Base-by-base conservation (phyloP, 2,113 vertebrate species). In the Phylloscopus whistleri region DNA sequence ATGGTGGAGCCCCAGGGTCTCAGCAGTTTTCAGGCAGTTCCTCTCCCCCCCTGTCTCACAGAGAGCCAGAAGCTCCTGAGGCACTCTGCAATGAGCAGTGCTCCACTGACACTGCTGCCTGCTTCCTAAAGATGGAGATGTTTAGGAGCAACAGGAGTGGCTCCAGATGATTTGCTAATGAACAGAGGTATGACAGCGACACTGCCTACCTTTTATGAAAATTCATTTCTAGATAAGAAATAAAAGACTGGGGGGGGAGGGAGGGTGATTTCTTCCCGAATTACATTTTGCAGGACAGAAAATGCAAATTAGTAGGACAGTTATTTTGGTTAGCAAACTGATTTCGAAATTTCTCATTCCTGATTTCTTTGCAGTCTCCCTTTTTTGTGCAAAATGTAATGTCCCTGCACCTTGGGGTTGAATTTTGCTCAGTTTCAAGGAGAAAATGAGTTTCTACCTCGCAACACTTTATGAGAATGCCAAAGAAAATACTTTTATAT, bases 1-100 rank as follows among this genome's bases (percentile, higher is more conserved):
- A 1, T 4, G 3, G n/a, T 14, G 19, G 33, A 82, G 20, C 53
- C 23, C 48, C 82, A 11, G 0, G 0, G 9, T 17, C 83, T 33
- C 72, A 33, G 77, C 73, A 67, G 44, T 8, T 64, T 82, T 81
- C 23, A 7, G 48, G 7, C 28, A 30, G 46, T 13, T 78, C 72
- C 35, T 43, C 13, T 35, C 43, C 33, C 44, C 74, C 26, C 7
- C 6, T 21, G 39, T 13, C 46, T 41, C 41, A 27, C 0, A 0
- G 31, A 59, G 35, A 82, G 27, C 49, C 59, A 39, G 59, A 6
- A 83, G 33, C 46, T 82, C 43, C 56, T 2, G 1, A 41, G 30
- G 60, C 37, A 44, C 33, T 16, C 6, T 1, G 20, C 28, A 12
- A 4, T 0, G 39, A 59, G 8, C 33, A 15, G 23, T 2, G n/a